Evolutionary conservation across 2,797 vertebrate genomes (phyloP).

Genomic region (Alosa sapidissima): DNA sequence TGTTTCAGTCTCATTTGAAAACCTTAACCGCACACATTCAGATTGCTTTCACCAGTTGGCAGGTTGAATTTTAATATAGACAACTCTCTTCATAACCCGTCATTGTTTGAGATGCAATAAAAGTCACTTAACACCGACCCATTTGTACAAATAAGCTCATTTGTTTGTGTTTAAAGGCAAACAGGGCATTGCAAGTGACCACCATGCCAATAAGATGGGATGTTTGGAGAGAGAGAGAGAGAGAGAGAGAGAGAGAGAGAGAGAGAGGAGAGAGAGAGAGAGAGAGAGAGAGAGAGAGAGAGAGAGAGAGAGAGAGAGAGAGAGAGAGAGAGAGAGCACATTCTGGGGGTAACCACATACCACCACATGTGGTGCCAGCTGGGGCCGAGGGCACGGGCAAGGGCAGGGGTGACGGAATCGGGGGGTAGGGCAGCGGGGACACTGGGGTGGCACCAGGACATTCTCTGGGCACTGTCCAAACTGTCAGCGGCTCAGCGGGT

Average conservation of each 20-base stretch:
- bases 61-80: slow-evolving; percentile 18
- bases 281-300: not conserved
- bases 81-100: slow-evolving; percentile 10
- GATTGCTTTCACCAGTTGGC: not conserved
- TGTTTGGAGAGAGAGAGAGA: not conserved
- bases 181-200: not conserved
- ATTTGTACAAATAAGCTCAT: slow-evolving; percentile 21
- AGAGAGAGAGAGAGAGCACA: slow-evolving; percentile 32
- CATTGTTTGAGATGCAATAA: slow-evolving; percentile 14
- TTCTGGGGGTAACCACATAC: slow-evolving; percentile 55
- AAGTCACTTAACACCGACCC: slow-evolving; percentile 13
- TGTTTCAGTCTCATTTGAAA: not conserved
- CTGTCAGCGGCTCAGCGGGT: slow-evolving; percentile 61
- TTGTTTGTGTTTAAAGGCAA: not conserved
- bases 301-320: not conserved
- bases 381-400: slow-evolving; percentile 47
- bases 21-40: not conserved
- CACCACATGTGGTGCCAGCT: slow-evolving; percentile 55
- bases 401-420: slow-evolving; percentile 53
- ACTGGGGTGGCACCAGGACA: slow-evolving; percentile 51
- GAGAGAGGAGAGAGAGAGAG: not conserved
- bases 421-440: slow-evolving; percentile 42
- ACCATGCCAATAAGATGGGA: not conserved
- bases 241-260: not conserved
- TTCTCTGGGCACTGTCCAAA: slow-evolving; percentile 66